Base-by-base conservation (phyloP, 37 sponge, comb jelly and placozoan species). In the Cliona cf. orientalis region DNA sequence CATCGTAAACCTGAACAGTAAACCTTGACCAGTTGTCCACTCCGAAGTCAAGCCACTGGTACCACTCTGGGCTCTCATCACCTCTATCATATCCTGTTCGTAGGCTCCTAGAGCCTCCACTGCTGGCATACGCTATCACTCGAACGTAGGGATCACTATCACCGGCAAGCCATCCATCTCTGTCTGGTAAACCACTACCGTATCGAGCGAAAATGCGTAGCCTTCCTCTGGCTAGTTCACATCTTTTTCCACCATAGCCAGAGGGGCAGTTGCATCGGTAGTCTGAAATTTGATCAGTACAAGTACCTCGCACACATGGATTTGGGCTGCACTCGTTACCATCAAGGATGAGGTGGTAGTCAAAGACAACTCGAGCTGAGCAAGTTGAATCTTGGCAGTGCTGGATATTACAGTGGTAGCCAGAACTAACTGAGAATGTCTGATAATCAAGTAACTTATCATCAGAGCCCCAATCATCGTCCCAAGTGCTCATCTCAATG, bases 1-100 rank as follows among this genome's bases (percentile, higher is more conserved):
- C 45, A 79, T 79, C 80, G 36, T 34, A 66, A 17, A 79, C 80
- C 21, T 36, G 25, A 21, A 79, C 46, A 21, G 36, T 66, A 23
- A 79, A 49, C 6, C 38, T 62, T n/a, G 37, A 46, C 80, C 80
- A 79, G 3, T 35, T 36, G 21, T 28, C 25, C 1, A 6, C 19
- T 2, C 80, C 80, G 46, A 79, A 79, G 56, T 79, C 28, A 19
- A 79, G 64, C 43, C 42, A 40, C 35, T 79, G 68, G 43, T 79
- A 45, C 80, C 80, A 79, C 17, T 66, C 68, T 11, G 80, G 80
- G 46, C 68, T 66, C 68, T 79, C 49, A 37, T 79, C 80, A 41
- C 69, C 69, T 6, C 42, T 28, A 7, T 79, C 67, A 3, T 32
- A 26, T 11, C 7, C 25, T 5, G 80, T 79, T 42, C n/a, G 49